Base-by-base conservation (phyloP, 2,888 invertebrate genomes). In the Cyclophora albipunctata region DNA sequence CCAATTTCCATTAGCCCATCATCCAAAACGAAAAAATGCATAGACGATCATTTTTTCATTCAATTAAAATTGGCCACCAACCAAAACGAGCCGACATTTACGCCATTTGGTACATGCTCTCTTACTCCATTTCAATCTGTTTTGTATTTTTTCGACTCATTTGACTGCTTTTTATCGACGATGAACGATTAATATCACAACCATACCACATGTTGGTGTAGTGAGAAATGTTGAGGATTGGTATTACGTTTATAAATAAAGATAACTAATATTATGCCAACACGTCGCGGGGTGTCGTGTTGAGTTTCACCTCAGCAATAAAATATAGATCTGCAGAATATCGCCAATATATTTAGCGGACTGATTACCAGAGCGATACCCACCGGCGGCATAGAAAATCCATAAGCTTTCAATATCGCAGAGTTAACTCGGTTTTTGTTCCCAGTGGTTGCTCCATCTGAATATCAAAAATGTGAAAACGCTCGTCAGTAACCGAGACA, bases 1-100 rank as follows among this genome's bases (percentile, higher is more conserved):
- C 88, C 88, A 88, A 87, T 88, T 87, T 87, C 87, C 88, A 87
- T 87, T 87, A 87, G 78, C 86, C 81, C 84, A 85, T 88, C 87
- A 86, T 81, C 81, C 86, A 85, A 87, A 86, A 84, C 84, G 85
- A 86, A 88, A 86, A 88, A 86, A 82, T 79, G 85, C 84, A 85
- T 81, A 83, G 84, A 83, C 84, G 82, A 85, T 83, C 82, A 84
- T 83, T 87, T 88, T 88, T 88, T 85, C 78, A 86, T 87, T 88
- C 87, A 87, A 88, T 87, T 88, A 85, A 87, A 83, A 87, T 85
- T 87, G 87, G 85, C 85, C 63, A 66, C 75, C 71, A 73, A 87
- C 82, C 81, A 81, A 80, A 79, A 75, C 71, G 75, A 68, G 69
- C 69, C 62, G 69, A 69, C 65, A 63, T 68, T 72, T 68, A 60